A percentile compares a stretch with the other conserved stretches of the same genome.
Conservation (phyloP, 2,113 vertebrate genomes). For the Cryptomyrus ogoouensis region DNA sequence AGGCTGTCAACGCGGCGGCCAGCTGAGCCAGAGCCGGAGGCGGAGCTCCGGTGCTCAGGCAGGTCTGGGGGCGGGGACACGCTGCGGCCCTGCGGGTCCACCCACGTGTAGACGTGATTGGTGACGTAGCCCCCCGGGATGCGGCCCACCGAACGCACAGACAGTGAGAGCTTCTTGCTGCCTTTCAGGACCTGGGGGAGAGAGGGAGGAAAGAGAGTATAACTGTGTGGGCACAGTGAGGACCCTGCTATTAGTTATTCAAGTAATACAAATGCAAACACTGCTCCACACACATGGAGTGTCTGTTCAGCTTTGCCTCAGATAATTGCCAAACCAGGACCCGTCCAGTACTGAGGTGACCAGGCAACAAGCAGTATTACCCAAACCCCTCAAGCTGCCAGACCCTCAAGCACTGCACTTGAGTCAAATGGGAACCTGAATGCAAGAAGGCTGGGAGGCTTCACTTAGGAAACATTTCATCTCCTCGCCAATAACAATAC, state of each 20-base stretch:
- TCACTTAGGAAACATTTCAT: not conserved
- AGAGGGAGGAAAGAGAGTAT: not conserved
- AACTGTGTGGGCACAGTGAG: not conserved
- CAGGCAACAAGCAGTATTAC: not conserved
- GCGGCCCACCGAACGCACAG: slow-evolving; percentile 81
- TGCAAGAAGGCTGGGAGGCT: not conserved
- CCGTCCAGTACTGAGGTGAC: not conserved
- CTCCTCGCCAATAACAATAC: not conserved
- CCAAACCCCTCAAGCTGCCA: not conserved
- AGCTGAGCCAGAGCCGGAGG: slow-evolving; percentile 26
- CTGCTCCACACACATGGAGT: not conserved
- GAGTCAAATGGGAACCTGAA: not conserved
- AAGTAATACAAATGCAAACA: not conserved
- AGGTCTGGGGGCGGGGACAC: slow-evolving; percentile 79
- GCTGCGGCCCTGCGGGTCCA: slow-evolving; percentile 86
- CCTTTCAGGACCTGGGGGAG: slow-evolving; percentile 81
- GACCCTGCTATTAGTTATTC: not conserved
- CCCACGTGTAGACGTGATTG: slow-evolving; percentile 98
- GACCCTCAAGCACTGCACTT: not conserved
- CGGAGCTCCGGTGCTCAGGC: slow-evolving; percentile 65
- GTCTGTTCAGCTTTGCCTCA: not conserved
- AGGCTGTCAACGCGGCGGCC: slow-evolving; percentile 65
- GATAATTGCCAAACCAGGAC: not conserved
- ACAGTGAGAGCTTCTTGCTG: slow-evolving; percentile 86
- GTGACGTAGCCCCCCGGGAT: slow-evolving; percentile 90